phyloP scores from a whole-genome alignment of 2,888 invertebrate species.

The Morinoia aosen region DNA sequence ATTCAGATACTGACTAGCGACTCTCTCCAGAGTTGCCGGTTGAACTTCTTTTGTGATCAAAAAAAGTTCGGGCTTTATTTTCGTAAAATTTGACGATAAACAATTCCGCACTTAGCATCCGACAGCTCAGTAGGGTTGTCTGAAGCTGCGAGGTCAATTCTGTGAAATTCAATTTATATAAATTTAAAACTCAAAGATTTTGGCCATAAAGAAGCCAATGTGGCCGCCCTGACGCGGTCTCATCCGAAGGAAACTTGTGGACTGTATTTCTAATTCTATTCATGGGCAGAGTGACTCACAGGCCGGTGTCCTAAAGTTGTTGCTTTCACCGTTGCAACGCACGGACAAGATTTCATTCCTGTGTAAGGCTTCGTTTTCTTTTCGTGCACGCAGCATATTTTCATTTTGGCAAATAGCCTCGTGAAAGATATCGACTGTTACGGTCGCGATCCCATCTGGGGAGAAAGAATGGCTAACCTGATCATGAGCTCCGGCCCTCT shows the following conservation, averaged over 20 bases:
- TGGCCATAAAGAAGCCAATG: too few species aligned
- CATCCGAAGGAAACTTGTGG: neutral
- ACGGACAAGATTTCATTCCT: neutral
- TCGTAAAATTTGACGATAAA: too few species aligned
- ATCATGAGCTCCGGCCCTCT: neutral
- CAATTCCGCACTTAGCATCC: too few species aligned
- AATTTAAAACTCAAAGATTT: too few species aligned
- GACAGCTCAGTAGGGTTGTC: too few species aligned
- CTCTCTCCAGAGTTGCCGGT: too few species aligned
- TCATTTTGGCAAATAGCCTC: neutral
- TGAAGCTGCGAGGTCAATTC: too few species aligned
- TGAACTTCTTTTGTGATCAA: too few species aligned
- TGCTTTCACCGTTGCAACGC: neutral
- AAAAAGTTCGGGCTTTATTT: too few species aligned
- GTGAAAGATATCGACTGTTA: constrained; percentile 3
- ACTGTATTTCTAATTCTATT: neutral
- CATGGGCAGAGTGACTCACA: neutral
- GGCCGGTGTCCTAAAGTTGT: neutral
- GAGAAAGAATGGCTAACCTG: neutral
- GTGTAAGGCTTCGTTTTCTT: constrained; percentile 2
- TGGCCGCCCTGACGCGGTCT: neutral
- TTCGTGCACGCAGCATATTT: neutral
- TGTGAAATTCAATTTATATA: too few species aligned
- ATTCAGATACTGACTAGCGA: too few species aligned
- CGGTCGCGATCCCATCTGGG: neutral